Conservation (phyloP, 2,888 invertebrate genomes). For the Globia sparganii region DNA sequence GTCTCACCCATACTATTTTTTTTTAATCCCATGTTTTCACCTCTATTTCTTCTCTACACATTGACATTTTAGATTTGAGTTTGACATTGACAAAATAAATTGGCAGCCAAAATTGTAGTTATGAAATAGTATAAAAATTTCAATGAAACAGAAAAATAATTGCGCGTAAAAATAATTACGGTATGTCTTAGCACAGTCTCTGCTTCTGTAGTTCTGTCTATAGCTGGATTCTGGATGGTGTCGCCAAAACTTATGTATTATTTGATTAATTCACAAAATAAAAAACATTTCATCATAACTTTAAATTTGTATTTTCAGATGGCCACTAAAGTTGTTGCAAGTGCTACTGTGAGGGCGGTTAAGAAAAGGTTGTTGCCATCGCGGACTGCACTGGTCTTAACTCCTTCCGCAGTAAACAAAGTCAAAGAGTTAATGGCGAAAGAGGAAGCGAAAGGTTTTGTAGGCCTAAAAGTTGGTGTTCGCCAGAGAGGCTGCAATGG, state of each 20-base stretch:
- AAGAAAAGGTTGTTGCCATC: slow-evolving; percentile 95
- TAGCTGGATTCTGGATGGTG: not conserved
- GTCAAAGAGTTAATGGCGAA: slow-evolving; percentile 95
- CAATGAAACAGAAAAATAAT: slow-evolving; percentile 49
- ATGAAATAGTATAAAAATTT: slow-evolving; percentile 57
- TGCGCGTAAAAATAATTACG: slow-evolving; percentile 55
- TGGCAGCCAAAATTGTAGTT: slow-evolving; percentile 62
- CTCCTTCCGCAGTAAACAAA: slow-evolving; percentile 95
- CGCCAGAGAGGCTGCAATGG: slow-evolving; percentile 99
- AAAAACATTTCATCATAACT: not conserved
- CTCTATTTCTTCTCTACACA: not conserved
- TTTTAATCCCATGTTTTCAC: not conserved
- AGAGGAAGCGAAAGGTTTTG: slow-evolving; percentile 92
- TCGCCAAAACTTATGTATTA: not conserved
- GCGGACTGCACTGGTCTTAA: slow-evolving; percentile 96
- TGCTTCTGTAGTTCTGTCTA: not conserved
- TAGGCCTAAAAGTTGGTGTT: slow-evolving; percentile 98
- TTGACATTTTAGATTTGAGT: not conserved
- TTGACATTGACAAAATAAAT: slow-evolving; percentile 41
- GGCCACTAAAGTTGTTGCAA: slow-evolving; percentile 95
- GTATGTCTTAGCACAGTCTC: slow-evolving; percentile 25
- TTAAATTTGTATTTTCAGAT: slow-evolving; percentile 84
- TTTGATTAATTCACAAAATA: not conserved
- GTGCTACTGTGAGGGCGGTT: slow-evolving; percentile 97
- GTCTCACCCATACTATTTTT: not conserved